Conservation (phyloP, 2,888 invertebrate species). For the Ditylenchus weischeri region DNA sequence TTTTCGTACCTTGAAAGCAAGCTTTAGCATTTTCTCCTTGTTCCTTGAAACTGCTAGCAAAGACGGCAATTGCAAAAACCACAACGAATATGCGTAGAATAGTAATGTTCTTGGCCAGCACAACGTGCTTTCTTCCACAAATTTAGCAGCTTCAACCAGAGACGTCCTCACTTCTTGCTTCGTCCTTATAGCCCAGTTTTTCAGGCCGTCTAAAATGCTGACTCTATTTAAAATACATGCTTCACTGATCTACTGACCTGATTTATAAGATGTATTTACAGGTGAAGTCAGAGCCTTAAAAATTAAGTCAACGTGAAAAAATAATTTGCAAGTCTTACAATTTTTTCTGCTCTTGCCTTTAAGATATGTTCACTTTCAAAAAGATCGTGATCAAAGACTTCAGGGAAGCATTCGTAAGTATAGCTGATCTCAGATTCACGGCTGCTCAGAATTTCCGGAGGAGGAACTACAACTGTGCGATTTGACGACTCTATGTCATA, state of each 20-base stretch:
- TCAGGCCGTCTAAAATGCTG: conserved; percentile 35
- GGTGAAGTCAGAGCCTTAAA: too few relatives aligned
- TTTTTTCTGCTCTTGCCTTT: not conserved
- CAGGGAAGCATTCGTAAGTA: conserved; percentile 48
- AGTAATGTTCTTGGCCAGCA: conserved; percentile 59
- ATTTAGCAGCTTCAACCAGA: conserved; percentile 40
- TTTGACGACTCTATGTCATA: conserved; percentile 63
- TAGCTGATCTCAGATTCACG: conserved; percentile 39
- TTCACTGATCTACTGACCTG: conserved; percentile 35
- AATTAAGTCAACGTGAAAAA: not conserved
- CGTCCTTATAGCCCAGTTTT: conserved; percentile 38
- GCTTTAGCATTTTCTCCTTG: conserved; percentile 70
- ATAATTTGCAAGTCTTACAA: not conserved
- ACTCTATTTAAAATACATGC: conserved; percentile 47
- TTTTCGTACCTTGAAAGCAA: conserved; percentile 61
- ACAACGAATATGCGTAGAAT: conserved; percentile 70
- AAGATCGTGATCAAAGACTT: conserved; percentile 38
- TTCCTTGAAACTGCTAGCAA: conserved; percentile 67
- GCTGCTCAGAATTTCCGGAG: conserved; percentile 71
- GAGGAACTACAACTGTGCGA: conserved; percentile 87
- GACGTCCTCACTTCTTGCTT: conserved; percentile 52
- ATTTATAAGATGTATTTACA: too few relatives aligned
- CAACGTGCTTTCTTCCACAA: conserved; percentile 29
- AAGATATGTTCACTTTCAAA: conserved; percentile 47
- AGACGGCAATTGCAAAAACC: conserved; percentile 92